phyloP scores from a whole-genome alignment of 2,797 vertebrate species.

The Danio aesculapii region DNA sequence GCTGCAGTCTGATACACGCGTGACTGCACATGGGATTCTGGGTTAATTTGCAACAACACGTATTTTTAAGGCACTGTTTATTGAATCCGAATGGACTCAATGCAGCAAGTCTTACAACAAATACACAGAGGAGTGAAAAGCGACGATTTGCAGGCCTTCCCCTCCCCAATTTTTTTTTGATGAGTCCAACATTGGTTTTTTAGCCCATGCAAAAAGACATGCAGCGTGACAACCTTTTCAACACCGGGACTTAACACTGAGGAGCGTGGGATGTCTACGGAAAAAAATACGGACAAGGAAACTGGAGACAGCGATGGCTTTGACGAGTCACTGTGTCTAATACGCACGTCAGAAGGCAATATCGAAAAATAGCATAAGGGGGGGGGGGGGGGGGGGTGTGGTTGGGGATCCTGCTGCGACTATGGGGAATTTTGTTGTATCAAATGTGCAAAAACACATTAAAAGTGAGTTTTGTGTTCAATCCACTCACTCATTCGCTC shows the following conservation, averaged over 20 bases:
- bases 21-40: conserved; percentile 65
- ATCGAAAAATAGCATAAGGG: conserved; percentile 84
- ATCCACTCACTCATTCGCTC: conserved; percentile 34
- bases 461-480: conserved; percentile 80
- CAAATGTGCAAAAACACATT: conserved; percentile 94
- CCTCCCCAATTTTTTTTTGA: neutral
- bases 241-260: conserved; percentile 74
- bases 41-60: conserved; percentile 68
- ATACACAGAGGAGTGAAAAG: conserved; percentile 78
- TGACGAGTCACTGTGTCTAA: conserved; percentile 86
- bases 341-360: conserved; percentile 93
- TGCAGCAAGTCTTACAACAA: conserved; percentile 84
- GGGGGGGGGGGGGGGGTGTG: conserved; percentile 57
- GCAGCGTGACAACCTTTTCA: conserved; percentile 84
- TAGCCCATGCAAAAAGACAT: conserved; percentile 88
- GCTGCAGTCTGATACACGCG: conserved; percentile 92
- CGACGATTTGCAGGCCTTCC: conserved; percentile 80
- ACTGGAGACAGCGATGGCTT: conserved; percentile 91
- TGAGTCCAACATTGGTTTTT: conserved; percentile 60
- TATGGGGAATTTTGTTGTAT: conserved; percentile 66
- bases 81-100: conserved; percentile 85
- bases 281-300: conserved; percentile 78
- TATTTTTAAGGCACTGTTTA: conserved; percentile 95
- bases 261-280: conserved; percentile 63
- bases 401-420: conserved; percentile 54